Conservation (phyloP, 2,113 vertebrate genomes). For the Actenoides lindsayi region DNA sequence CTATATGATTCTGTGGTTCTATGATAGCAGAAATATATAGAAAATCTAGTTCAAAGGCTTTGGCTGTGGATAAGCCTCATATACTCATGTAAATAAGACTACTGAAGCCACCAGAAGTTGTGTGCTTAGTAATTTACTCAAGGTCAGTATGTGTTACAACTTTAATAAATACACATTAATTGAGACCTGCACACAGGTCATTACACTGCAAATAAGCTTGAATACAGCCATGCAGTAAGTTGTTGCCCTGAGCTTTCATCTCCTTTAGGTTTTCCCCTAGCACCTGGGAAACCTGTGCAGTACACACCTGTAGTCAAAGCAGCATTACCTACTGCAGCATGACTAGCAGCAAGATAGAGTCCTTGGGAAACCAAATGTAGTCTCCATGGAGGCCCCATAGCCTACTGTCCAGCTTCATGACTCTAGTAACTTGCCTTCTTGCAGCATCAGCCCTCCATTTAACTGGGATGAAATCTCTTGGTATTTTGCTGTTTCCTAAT, state of each 20-base stretch:
- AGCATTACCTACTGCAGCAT: accelerated
- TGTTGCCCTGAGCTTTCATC: background rate
- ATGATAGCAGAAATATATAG: background rate
- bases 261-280: background rate
- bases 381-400: background rate
- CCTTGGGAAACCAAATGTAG: background rate
- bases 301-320: background rate
- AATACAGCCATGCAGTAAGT: background rate
- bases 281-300: background rate
- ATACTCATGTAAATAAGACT: background rate
- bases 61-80: background rate
- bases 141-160: background rate
- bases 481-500: background rate
- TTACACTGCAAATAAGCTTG: background rate
- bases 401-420: accelerated
- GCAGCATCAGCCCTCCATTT: background rate
- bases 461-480: background rate
- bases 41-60: background rate
- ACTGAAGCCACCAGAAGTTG: background rate
- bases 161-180: background rate
- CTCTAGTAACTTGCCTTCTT: background rate
- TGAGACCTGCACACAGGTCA: accelerated
- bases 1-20: background rate
- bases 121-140: background rate
- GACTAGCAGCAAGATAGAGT: background rate